Percentiles rank a stretch among this genome's conserved stretches.
Evolutionary conservation across 2,797 vertebrate genomes (phyloP).

Genomic region (Onychomys leucogaster): DNA sequence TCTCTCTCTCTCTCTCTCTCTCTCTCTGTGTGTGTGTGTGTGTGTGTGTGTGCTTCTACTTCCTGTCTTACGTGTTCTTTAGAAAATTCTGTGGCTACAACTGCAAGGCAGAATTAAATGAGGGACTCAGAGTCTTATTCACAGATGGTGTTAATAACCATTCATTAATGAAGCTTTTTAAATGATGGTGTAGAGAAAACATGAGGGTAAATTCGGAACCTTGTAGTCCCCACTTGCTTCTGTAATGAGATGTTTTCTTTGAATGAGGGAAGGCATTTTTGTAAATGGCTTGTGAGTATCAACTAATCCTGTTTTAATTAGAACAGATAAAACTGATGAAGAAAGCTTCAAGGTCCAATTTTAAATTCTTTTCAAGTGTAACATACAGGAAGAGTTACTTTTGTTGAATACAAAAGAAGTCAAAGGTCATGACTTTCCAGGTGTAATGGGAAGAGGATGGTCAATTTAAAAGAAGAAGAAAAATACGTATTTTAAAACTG

Average conservation of each 20-base stretch:
- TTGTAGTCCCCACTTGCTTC: slow-evolving; percentile 62
- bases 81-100: neutral
- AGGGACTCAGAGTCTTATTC: neutral
- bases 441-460: neutral
- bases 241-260: slow-evolving; percentile 76
- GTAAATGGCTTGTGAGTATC: slow-evolving; percentile 74
- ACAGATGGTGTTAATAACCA: slow-evolving; percentile 47
- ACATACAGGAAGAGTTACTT: slow-evolving; percentile 57
- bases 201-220: slow-evolving; percentile 58
- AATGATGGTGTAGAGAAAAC: slow-evolving; percentile 65
- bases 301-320: slow-evolving; percentile 84
- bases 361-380: slow-evolving; percentile 76
- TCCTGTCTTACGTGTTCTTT: neutral
- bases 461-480: slow-evolving; percentile 30
- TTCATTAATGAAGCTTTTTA: slow-evolving; percentile 61
- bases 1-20: neutral
- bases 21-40: too few species aligned
- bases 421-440: neutral
- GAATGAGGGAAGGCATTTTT: slow-evolving; percentile 75
- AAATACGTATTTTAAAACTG: slow-evolving; percentile 39
- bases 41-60: neutral
- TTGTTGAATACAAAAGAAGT: slow-evolving; percentile 58
- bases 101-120: neutral
- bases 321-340: slow-evolving; percentile 76
- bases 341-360: slow-evolving; percentile 70